phyloP scores from a whole-genome alignment of 2,797 vertebrate species.

The Coilia nasus region DNA sequence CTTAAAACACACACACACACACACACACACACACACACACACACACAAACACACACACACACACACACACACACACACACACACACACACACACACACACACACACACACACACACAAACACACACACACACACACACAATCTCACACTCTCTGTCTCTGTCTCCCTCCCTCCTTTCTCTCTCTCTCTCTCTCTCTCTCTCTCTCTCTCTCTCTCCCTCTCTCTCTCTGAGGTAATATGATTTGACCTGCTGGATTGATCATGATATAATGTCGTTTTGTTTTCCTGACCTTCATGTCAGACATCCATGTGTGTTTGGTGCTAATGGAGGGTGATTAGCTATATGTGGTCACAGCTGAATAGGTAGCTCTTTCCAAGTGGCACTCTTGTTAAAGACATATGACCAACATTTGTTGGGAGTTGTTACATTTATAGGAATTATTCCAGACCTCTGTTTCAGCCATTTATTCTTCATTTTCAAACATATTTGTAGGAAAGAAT shows the following conservation, averaged over 20 bases:
- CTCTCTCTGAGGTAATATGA: slow-evolving; percentile 61
- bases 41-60: too few relatives aligned
- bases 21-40: too few relatives aligned
- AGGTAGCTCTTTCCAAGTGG: background rate
- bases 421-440: background rate
- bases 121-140: slow-evolving; percentile 26
- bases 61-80: too few relatives aligned
- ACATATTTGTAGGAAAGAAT: too few relatives aligned
- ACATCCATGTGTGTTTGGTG: slow-evolving; percentile 67
- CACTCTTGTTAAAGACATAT: too few relatives aligned
- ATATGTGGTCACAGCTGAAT: slow-evolving; percentile 41
- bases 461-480: background rate
- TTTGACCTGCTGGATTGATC: slow-evolving; percentile 76
- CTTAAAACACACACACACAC: slow-evolving; percentile 47
- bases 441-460: background rate
- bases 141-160: slow-evolving; percentile 21
- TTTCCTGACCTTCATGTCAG: slow-evolving; percentile 65
- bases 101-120: too few relatives aligned
- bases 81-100: too few relatives aligned
- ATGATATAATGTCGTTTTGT: slow-evolving; percentile 72
- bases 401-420: background rate
- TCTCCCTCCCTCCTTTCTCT: background rate
- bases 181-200: background rate
- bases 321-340: slow-evolving; percentile 71
- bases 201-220: background rate